These are phyloP conservation scores for Diaprepes abbreviatus DNA, from an alignment of 2,888 invertebrate genomes.

Conservation along the genomic window DNA sequence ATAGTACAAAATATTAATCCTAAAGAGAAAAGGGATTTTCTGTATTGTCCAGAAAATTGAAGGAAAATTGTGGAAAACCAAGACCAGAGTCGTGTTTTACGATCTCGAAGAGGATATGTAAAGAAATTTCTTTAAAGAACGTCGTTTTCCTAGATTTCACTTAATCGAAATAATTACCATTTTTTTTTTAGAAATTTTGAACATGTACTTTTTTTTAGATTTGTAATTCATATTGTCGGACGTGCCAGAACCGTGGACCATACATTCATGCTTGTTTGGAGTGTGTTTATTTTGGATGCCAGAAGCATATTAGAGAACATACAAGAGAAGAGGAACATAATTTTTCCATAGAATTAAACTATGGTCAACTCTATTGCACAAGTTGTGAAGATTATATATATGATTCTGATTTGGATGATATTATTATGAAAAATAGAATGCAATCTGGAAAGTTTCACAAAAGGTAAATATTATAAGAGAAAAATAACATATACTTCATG, in stretches of 20 bases:
- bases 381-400: conserved; percentile 95
- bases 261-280: conserved; percentile 88
- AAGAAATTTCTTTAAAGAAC: too few species aligned
- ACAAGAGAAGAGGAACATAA: conserved; percentile 85
- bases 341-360: conserved; percentile 88
- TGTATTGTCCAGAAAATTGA: too few species aligned
- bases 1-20: too few species aligned
- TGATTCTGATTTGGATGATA: conserved; percentile 63
- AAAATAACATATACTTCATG: too few species aligned
- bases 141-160: too few species aligned
- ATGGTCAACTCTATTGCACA: conserved; percentile 91
- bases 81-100: too few species aligned
- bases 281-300: conserved; percentile 95
- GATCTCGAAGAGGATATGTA: too few species aligned
- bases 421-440: conserved; percentile 63
- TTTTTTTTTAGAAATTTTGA: too few species aligned
- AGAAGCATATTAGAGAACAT: conserved; percentile 90
- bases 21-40: too few species aligned
- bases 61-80: too few species aligned
- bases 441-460: conserved; percentile 62
- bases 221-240: conserved; percentile 74
- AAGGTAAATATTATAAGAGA: conserved; percentile 55
- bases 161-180: too few species aligned
- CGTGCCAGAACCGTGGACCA: conserved; percentile 84
- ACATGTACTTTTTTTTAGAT: conserved; percentile 69